Conservation (phyloP, 2,113 vertebrate species). For the Heteronetta atricapilla region DNA sequence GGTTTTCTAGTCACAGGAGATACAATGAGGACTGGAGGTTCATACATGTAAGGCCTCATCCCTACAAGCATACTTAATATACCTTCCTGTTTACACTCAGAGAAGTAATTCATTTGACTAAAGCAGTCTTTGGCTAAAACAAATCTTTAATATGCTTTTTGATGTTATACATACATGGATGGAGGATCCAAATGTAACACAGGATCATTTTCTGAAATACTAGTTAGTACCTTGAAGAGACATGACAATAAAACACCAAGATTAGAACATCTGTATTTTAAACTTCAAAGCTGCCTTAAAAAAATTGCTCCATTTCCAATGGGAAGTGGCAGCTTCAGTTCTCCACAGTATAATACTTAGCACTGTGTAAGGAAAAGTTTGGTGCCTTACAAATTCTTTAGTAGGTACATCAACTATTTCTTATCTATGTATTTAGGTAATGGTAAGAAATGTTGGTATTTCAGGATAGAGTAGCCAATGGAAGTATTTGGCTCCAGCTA, state of each 20-base stretch:
- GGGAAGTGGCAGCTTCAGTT: not conserved
- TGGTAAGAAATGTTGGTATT: rapidly evolving
- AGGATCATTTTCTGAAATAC: not conserved
- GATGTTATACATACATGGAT: not conserved
- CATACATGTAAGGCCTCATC: rapidly evolving
- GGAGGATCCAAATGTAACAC: not conserved
- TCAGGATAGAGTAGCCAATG: not conserved
- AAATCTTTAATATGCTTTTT: not conserved
- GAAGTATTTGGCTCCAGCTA: not conserved
- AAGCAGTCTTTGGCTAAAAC: not conserved
- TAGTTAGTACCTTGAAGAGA: not conserved
- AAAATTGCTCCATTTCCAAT: not conserved
- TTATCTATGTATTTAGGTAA: not conserved
- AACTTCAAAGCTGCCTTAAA: not conserved
- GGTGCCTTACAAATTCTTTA: slow-evolving; percentile 7
- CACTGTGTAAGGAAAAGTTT: slow-evolving; percentile 12
- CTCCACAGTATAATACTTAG: not conserved
- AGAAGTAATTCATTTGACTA: not conserved
- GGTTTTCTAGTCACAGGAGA: not conserved
- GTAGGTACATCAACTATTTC: slow-evolving; percentile 33
- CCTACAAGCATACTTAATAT: not conserved
- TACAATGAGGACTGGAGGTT: not conserved
- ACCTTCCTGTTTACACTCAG: not conserved
- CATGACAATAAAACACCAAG: not conserved
- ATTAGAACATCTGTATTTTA: not conserved